Percentiles rank a stretch among this genome's conserved stretches.
These are phyloP conservation scores for Bujurquina vittata DNA, from an alignment of 2,113 vertebrate species.

Conservation along the genomic window DNA sequence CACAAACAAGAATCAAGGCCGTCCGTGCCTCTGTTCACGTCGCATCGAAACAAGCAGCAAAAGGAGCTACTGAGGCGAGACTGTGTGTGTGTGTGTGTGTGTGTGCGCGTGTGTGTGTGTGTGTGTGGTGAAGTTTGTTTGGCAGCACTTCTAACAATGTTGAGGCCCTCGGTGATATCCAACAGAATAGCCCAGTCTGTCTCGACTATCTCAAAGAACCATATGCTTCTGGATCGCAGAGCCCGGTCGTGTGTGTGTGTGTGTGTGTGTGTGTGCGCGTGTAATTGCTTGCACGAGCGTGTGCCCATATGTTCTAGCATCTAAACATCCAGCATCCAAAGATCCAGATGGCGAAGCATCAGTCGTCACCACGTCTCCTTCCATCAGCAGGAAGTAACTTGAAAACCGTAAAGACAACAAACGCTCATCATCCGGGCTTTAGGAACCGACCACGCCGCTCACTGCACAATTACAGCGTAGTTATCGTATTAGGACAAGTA, in stretches of 20 bases:
- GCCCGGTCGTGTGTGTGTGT: not conserved
- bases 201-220: constrained; percentile 72
- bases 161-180: constrained; percentile 63
- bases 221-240: constrained; percentile 61
- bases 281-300: not conserved
- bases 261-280: not conserved
- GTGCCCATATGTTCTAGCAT: constrained; percentile 50
- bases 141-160: constrained; percentile 72
- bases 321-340: constrained; percentile 59
- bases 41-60: constrained; percentile 26
- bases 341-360: constrained; percentile 70
- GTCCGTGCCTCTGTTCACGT: constrained; percentile 2
- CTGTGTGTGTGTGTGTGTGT: constrained; percentile 17
- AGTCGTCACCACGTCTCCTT: constrained; percentile 51
- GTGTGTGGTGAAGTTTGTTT: constrained; percentile 52
- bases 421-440: constrained; percentile 41
- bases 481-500: not conserved
- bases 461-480: not conserved
- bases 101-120: constrained; percentile 31
- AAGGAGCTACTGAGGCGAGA: constrained; percentile 23
- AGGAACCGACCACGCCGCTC: not conserved
- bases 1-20: not conserved
- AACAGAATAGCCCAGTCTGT: constrained; percentile 64
- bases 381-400: constrained; percentile 48
- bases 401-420: constrained; percentile 46